Percentiles rank a stretch among this genome's conserved stretches.
Conservation (phyloP, 2,113 vertebrate species). For the Desmodus rotundus region DNA sequence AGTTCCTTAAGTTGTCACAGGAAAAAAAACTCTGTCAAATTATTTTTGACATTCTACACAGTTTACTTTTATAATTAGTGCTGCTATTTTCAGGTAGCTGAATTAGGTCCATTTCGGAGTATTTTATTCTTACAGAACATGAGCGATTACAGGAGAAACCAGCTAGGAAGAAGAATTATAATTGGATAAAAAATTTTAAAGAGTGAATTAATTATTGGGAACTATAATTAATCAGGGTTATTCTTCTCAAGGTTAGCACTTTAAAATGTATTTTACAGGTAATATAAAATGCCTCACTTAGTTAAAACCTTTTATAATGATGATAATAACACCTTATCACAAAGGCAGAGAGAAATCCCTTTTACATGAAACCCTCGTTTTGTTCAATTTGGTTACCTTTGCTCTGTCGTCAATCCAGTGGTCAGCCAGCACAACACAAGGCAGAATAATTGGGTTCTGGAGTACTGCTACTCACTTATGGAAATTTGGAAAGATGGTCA, state of each 20-base stretch:
- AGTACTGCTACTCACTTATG: background rate
- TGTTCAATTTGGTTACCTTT: constrained; percentile 63
- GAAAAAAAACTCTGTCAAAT: constrained; percentile 51
- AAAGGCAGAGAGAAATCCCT: constrained; percentile 36
- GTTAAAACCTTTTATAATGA: constrained; percentile 64
- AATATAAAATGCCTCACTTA: constrained; percentile 69
- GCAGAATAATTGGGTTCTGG: constrained; percentile 46
- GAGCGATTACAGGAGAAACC: constrained; percentile 63
- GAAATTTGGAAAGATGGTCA: background rate
- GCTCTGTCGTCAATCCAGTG: constrained; percentile 48
- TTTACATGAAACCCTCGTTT: constrained; percentile 47
- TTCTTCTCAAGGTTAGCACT: constrained; percentile 68
- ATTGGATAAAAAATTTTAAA: constrained; percentile 67
- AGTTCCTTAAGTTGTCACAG: constrained; percentile 61
- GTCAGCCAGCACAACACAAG: constrained; percentile 56
- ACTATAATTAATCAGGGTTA: constrained; percentile 71
- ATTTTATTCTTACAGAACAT: constrained; percentile 66
- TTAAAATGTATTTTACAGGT: constrained; percentile 71
- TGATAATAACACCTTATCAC: constrained; percentile 53
- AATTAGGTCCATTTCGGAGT: constrained; percentile 56
- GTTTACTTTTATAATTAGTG: constrained; percentile 68
- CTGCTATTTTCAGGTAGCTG: constrained; percentile 36
- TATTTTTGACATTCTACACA: constrained; percentile 62
- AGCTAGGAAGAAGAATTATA: constrained; percentile 64
- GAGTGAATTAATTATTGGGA: constrained; percentile 68